phyloP scores from a whole-genome alignment of 2,113 vertebrate genomes.

The Xyliphius kryptos region DNA sequence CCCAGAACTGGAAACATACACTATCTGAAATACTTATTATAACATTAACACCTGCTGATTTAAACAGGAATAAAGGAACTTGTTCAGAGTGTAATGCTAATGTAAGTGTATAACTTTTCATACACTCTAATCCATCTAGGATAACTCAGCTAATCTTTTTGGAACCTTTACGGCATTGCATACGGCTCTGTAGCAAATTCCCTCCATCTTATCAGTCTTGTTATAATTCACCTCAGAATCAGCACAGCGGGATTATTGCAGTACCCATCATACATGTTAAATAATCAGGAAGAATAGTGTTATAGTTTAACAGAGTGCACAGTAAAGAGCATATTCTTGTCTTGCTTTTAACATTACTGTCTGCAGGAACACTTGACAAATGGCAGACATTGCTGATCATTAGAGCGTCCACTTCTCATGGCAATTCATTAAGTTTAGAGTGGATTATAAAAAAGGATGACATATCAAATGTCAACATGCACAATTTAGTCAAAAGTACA shows the following conservation, averaged over 20 bases:
- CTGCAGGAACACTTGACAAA: constrained; percentile 12
- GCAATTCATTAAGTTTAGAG: constrained; percentile 4
- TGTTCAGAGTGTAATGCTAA: background rate
- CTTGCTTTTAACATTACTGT: background rate
- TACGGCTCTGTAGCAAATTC: background rate
- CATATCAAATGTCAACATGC: background rate
- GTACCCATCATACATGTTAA: constrained; percentile 12
- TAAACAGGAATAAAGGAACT: too few relatives aligned
- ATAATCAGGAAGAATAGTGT: constrained; percentile 2
- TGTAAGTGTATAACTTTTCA: background rate
- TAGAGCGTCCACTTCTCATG: constrained; percentile 3
- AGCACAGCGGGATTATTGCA: background rate
- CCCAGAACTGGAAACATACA: too few relatives aligned
- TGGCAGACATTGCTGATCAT: background rate
- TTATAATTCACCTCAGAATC: background rate
- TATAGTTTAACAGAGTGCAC: constrained; percentile 3
- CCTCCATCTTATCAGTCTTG: background rate
- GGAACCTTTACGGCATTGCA: background rate
- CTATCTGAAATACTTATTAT: too few relatives aligned
- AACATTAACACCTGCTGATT: too few relatives aligned
- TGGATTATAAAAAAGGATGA: constrained; percentile 8
- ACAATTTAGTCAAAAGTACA: too few relatives aligned
- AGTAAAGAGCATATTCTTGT: constrained; percentile 4
- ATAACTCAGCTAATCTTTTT: background rate
- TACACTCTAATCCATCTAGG: too few relatives aligned